Evolutionary conservation across 2,888 invertebrate species (phyloP), one percentile per base, ranked within the genome.

Genomic region (Agrotis clavis): DNA sequence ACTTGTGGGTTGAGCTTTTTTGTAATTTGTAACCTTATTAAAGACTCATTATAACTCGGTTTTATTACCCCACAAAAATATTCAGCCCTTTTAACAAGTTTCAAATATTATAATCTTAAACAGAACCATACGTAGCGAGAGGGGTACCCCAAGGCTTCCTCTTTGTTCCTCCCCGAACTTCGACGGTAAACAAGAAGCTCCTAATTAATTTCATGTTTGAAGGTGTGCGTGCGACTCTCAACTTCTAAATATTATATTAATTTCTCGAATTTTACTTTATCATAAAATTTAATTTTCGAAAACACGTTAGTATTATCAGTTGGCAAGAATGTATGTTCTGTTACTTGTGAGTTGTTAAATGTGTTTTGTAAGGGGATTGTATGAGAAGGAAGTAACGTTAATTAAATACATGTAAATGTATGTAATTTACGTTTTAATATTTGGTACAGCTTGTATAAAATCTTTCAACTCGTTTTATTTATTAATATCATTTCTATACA

Each of bases 161-260:
- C 77, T 85, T 82, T 75, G 79, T 77, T 74, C 73, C 56, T 19
- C 71, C 54, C 61, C 66, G 71, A 89, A 88, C 82, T 89, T 89
- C 35, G 73, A 30, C 80, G 81, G 80, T 84, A 84, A 87, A 89
- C 88, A 90, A 89, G 87, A 82, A 88, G 87, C 77, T 81, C 84
- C 87, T 90, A 90, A 90, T 90, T 90, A 90, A 90, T 90, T 88
- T 88, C 82, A 65, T 67, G 79, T 84, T 77, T 78, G 67, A 69
- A 78, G 74, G 86, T 83, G 83, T 83, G 83, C 70, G 79, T 81
- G 61, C 57, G 74, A 83, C 61, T 79, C 54, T 51, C 25, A 82
- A 86, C 77, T 82, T 81, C 75, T 61, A 75, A 82, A 76, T 79
- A 82, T 77, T 83, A 69, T 67, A 83, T 79, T 76, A 84, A 86